These are phyloP conservation scores for Smithornis capensis DNA, from an alignment of 2,113 vertebrate species.

Conservation along the genomic window DNA sequence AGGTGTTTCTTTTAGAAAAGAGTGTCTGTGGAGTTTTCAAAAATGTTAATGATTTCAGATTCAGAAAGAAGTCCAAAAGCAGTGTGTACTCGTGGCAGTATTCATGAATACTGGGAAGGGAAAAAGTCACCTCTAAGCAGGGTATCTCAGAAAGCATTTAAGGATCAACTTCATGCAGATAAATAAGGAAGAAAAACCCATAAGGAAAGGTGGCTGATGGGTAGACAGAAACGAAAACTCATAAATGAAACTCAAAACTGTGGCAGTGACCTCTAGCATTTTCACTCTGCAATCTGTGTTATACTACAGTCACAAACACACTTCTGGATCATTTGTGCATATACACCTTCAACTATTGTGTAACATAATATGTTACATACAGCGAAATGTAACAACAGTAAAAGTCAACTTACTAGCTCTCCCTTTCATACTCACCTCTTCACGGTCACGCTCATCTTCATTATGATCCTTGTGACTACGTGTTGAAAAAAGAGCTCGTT, in stretches of 20 bases:
- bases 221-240: background rate
- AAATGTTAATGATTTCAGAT: background rate
- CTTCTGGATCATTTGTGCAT: background rate
- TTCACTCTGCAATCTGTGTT: background rate
- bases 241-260: background rate
- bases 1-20: background rate
- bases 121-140: background rate
- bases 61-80: background rate
- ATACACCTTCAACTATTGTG: rapidly evolving
- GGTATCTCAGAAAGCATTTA: background rate
- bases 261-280: background rate
- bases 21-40: background rate
- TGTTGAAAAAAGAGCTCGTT: constrained; percentile 34
- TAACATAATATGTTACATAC: background rate
- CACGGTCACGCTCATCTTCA: constrained; percentile 53
- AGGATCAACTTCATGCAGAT: background rate
- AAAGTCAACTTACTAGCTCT: background rate
- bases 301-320: rapidly evolving
- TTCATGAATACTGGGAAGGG: background rate
- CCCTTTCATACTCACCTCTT: constrained; percentile 63
- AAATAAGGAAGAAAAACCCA: background rate
- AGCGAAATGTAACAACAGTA: background rate
- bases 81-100: background rate
- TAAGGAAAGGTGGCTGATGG: background rate
- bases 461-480: constrained; percentile 51